Conservation (phyloP, 2,888 invertebrate species). For the Punctoribates punctum region DNA sequence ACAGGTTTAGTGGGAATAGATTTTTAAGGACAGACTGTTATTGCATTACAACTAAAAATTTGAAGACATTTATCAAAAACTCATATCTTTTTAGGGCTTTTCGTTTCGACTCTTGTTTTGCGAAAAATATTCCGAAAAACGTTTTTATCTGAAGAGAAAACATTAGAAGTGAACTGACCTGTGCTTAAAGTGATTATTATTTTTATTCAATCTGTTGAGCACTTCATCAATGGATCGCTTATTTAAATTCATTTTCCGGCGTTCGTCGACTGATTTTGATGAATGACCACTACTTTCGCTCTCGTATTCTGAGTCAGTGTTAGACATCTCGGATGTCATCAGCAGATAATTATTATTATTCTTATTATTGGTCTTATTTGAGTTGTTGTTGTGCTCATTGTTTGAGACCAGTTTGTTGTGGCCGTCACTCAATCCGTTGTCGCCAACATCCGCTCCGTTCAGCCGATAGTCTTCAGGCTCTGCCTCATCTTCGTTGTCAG, state of each 20-base stretch:
- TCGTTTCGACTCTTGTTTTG: background rate
- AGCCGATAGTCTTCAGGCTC: conserved; percentile 18
- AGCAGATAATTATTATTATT: conserved; percentile 9
- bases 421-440: background rate
- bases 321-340: background rate
- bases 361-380: background rate
- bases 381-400: conserved; percentile 7
- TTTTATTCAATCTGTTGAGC: conserved; percentile 25
- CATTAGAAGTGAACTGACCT: background rate
- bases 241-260: conserved; percentile 5
- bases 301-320: conserved; percentile 15
- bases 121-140: background rate
- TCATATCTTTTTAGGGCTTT: background rate
- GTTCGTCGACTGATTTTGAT: conserved; percentile 9
- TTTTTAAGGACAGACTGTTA: too few species aligned
- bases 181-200: conserved; percentile 25
- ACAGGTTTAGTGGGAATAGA: background rate
- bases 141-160: background rate
- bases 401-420: background rate
- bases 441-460: conserved; percentile 1
- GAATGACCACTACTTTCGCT: conserved; percentile 28
- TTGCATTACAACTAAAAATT: background rate
- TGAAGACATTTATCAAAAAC: background rate
- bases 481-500: conserved; percentile 11
- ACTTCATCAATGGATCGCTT: conserved; percentile 32